These are phyloP conservation scores for Phalera bucephala DNA, from an alignment of 2,888 invertebrate species.

Conservation along the genomic window DNA sequence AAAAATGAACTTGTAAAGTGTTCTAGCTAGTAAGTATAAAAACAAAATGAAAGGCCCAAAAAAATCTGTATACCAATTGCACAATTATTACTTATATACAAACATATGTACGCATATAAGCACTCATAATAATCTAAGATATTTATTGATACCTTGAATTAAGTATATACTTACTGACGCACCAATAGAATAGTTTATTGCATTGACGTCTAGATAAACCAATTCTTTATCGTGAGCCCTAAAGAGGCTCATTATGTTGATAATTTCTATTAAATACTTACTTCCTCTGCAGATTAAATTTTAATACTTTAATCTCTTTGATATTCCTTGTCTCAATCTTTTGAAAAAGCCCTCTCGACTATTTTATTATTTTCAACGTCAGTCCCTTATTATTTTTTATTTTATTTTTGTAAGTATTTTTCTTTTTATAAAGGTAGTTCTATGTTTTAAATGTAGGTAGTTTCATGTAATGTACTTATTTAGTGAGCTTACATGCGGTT, in stretches of 20 bases:
- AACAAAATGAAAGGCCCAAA: constrained; percentile 72
- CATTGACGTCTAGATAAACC: constrained; percentile 47
- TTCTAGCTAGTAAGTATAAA: constrained; percentile 57
- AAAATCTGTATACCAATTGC: constrained; percentile 76
- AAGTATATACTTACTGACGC: constrained; percentile 46
- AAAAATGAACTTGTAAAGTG: constrained; percentile 23
- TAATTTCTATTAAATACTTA: constrained; percentile 2
- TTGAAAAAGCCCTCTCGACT: too few species aligned
- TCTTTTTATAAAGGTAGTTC: too few species aligned
- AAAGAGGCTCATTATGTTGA: background rate
- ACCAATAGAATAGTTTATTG: constrained; percentile 63
- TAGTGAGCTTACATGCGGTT: constrained; percentile 42
- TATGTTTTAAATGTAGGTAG: too few species aligned
- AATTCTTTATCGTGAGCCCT: constrained; percentile 8
- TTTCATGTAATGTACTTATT: constrained; percentile 12
- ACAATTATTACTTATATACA: constrained; percentile 72
- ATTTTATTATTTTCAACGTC: too few species aligned
- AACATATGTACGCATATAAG: constrained; percentile 56
- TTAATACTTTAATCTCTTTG: background rate
- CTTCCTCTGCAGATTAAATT: background rate
- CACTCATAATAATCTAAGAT: constrained; percentile 49
- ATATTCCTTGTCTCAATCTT: too few species aligned
- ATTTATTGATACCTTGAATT: constrained; percentile 48
- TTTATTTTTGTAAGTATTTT: too few species aligned
- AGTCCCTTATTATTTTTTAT: too few species aligned